Base-by-base conservation (phyloP, 2,888 invertebrate genomes). In the Plemyria rubiginata region DNA sequence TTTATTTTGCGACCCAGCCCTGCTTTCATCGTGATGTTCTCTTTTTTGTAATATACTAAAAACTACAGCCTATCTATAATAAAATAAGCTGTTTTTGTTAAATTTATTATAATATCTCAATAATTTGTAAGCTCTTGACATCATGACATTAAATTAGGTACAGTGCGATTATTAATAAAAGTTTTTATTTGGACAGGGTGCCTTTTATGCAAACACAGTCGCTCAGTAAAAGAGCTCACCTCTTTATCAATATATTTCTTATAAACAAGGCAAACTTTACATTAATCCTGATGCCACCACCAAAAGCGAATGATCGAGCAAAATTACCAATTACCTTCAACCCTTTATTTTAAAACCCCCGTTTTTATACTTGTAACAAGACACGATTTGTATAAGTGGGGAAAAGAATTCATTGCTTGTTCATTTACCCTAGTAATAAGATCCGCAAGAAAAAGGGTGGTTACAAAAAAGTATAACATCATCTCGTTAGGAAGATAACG, bases 381-480 rank as follows among this genome's bases (percentile, higher is more conserved):
- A 80, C 77, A 76, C 85, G 84, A 91, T 90, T 89, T 88, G 85
- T 86, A 79, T 83, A 82, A 86, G 81, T 78, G 76, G 70, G 52
- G 70, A 71, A 69, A 62, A 60, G 58, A 83, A 73, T 80, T 81
- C 80, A 81, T 80, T 80, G 82, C 82, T 79, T 80, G 81, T 81
- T 86, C 79, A 80, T 81, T 83, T 79, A 80, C 78, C 75, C 73
- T 22, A 64, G 72, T 74, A 76, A 80, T 76, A 79, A 80, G 71
- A 76, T 68, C 49, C 60, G 40, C 48, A 40, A 51, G 28, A 59
- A 68, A 65, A 82, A 80, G 82, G 85, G 76, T 74, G 74, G 76
- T 76, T 73, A 75, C 73, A 73, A 75, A 75, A 75, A 78, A 72
- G 66, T 71, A 75, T 78, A 86, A 84, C 79, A 83, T 79, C 81